Base-by-base conservation (phyloP, 1,140 invertebrate genomes). In the Oedothorax gibbosus region DNA sequence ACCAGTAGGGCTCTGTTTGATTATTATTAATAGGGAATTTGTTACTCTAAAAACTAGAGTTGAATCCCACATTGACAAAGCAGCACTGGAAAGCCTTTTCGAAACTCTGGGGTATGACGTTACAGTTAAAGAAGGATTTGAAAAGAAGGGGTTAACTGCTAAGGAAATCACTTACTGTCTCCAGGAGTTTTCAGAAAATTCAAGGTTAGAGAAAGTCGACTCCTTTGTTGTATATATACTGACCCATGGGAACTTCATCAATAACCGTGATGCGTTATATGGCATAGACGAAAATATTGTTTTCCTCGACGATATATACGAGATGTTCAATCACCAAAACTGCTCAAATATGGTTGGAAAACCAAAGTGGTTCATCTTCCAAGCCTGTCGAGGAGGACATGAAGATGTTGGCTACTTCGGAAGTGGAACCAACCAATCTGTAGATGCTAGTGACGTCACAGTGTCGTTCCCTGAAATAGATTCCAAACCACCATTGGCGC, bases 21-120 rank as follows among this genome's bases (percentile, higher is more conserved):
- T 81, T 50, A 81, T 81, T 4, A 81, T 71, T 71, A 81, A 81
- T 12, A 56, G 57, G 14, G 18, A 81, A 49, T 81, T 71, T 71
- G 14, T 18, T 7, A 7, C 6, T 14, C 21, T 35, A 12, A 14
- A 71, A 9, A 15, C 49, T 14, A 57, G 78, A 57, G 4, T 20
- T 14, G 78, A 56, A 14, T 81, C 78, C 9, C 21, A 69, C 56
- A 68, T 71, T 18, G 66, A 79, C 51, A 35, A 35, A 35, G 35
- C 35, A 35, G 35, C 35, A 35, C 35, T 79, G 21, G 3, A 20
- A 10, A 35, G 7, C 6, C 15, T 79, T 6, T 80, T 80, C 21
- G 18, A 2, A 56, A 56, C n/a, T 14, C 15, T 81, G 20, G 78
- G 78, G 4, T 81, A 57, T 50, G 12, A n/a, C 0, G 68, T 81